Percentiles rank a stretch among this genome's conserved stretches.
Conservation (phyloP, 2,888 invertebrate genomes). For the Agriopis marginaria region DNA sequence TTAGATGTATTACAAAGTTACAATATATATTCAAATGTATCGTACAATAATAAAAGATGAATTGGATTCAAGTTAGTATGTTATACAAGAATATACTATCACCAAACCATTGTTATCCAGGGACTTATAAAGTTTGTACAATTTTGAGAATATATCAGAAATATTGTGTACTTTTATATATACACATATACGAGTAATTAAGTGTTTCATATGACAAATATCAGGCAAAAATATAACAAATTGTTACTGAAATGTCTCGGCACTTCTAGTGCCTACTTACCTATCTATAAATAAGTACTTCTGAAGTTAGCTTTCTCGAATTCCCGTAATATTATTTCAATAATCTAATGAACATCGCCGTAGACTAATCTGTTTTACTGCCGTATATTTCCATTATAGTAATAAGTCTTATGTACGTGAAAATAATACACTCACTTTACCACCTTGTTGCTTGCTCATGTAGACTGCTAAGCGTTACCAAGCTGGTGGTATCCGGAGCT, state of each 20-base stretch:
- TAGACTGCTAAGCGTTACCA: too few relatives aligned
- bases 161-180: slow-evolving; percentile 27
- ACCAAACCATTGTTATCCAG: slow-evolving; percentile 13
- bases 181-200: slow-evolving; percentile 7
- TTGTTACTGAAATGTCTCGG: background rate
- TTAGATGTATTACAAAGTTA: slow-evolving; percentile 10
- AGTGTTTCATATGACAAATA: background rate
- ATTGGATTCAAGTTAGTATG: slow-evolving; percentile 9
- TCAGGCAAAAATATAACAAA: background rate
- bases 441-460: too few relatives aligned
- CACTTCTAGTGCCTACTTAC: slow-evolving; percentile 6
- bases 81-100: background rate
- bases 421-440: background rate
- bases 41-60: slow-evolving; percentile 6
- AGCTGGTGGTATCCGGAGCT: too few relatives aligned
- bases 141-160: slow-evolving; percentile 19
- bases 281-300: background rate
- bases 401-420: background rate
- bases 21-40: slow-evolving; percentile 10
- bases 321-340: background rate
- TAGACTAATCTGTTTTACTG: slow-evolving; percentile 6
- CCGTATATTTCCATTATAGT: background rate
- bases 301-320: slow-evolving; percentile 9
- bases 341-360: slow-evolving; percentile 2
- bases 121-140: slow-evolving; percentile 14